Evolutionary conservation across 2,888 invertebrate genomes (phyloP).

Genomic region (Parnassius glacialis): DNA sequence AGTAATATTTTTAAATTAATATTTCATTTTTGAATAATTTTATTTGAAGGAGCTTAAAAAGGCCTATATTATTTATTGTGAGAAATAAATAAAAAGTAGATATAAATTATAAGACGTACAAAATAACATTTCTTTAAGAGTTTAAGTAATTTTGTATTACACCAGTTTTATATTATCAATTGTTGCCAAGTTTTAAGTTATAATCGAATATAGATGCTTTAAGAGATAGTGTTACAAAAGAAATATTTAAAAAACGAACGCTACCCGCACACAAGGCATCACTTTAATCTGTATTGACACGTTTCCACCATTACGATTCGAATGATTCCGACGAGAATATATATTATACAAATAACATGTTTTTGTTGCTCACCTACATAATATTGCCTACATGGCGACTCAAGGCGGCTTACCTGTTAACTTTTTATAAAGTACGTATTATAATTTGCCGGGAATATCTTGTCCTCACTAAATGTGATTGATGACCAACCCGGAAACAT

Average conservation of each 20-base stretch:
- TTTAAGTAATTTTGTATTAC: no score
- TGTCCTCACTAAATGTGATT: conserved; percentile 7
- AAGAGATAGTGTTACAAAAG: conserved; percentile 26
- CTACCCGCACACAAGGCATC: conserved; percentile 40
- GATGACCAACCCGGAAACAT: conserved; percentile 7
- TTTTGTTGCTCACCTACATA: conserved; percentile 47
- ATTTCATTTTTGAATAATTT: no score
- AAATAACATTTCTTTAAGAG: no score
- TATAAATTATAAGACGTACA: no score
- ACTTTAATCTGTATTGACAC: conserved; percentile 72
- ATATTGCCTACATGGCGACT: conserved; percentile 28
- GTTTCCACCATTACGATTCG: conserved; percentile 76
- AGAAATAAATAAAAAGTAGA: no score
- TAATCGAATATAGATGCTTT: conserved; percentile 8
- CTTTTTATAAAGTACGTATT: conserved; percentile 18
- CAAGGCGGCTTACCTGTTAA: conserved; percentile 12
- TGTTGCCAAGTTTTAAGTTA: conserved; percentile 15
- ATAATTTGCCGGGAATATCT: conserved; percentile 7
- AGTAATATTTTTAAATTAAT: no score
- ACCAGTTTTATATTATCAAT: not conserved
- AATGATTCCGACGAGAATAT: conserved; percentile 60
- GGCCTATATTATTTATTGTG: no score
- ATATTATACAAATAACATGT: conserved; percentile 55
- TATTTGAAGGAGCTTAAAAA: no score
- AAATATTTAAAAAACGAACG: conserved; percentile 34